Evolutionary conservation across 2,113 vertebrate genomes (phyloP).

Genomic region (Pollimyrus isidori): DNA sequence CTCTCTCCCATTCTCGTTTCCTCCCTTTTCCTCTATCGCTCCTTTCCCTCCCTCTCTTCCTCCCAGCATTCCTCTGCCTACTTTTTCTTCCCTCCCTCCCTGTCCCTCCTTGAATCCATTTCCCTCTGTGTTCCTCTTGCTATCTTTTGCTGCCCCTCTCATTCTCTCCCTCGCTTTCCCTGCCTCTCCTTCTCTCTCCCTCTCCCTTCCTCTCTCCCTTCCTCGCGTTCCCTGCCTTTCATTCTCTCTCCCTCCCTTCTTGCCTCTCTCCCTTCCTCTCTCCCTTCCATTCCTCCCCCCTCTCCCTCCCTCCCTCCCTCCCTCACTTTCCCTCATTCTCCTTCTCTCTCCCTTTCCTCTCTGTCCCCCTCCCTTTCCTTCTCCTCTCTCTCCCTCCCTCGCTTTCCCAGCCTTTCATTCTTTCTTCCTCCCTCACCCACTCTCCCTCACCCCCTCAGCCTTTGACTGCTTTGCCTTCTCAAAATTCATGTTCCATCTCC

Average conservation of each 20-base stretch:
- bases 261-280: background rate
- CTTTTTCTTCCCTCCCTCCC: background rate
- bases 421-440: background rate
- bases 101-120: background rate
- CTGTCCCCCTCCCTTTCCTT: background rate
- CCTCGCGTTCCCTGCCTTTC: too few relatives aligned
- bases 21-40: background rate
- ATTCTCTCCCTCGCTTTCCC: background rate
- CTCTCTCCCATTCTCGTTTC: background rate
- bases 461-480: background rate
- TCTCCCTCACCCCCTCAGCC: background rate
- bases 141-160: background rate
- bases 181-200: background rate
- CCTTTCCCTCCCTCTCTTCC: background rate
- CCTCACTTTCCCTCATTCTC: background rate
- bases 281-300: too few relatives aligned
- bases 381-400: background rate
- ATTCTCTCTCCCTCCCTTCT: background rate
- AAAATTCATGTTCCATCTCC: background rate
- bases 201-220: background rate
- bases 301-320: background rate
- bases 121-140: background rate
- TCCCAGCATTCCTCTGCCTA: background rate
- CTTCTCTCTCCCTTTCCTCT: background rate
- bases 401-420: background rate